phyloP scores from a whole-genome alignment of 2,797 vertebrate species.

The Anguilla megastoma region DNA sequence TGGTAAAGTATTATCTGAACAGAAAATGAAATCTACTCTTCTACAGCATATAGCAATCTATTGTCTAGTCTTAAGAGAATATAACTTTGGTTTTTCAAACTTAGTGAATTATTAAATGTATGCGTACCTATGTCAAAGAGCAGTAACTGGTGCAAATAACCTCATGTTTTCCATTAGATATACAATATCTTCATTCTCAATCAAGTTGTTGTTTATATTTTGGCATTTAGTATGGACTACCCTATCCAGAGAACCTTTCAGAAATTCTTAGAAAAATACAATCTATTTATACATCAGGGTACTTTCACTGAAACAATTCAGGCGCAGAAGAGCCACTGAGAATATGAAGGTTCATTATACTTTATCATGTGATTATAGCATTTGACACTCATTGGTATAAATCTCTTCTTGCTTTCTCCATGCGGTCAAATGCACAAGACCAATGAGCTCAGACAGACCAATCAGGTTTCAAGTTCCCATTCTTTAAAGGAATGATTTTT shows the following conservation, averaged over 20 bases:
- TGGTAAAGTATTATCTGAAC: neutral
- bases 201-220: neutral
- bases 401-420: too few relatives aligned
- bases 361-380: neutral
- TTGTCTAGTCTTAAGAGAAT: neutral
- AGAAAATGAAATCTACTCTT: neutral
- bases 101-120: neutral
- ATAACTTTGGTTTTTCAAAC: neutral
- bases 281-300: neutral
- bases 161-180: neutral
- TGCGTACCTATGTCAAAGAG: neutral
- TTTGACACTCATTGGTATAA: neutral
- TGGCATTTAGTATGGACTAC: neutral
- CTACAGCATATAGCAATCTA: neutral
- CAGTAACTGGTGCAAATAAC: slow-evolving; percentile 3
- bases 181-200: neutral
- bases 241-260: neutral
- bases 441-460: slow-evolving; percentile 23
- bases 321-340: neutral
- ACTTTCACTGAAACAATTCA: neutral
- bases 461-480: neutral
- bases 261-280: neutral
- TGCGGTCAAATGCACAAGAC: neutral
- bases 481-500: neutral
- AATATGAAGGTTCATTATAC: neutral